Base-by-base conservation (phyloP, 2,888 invertebrate genomes). In the Embidobia sp. region DNA sequence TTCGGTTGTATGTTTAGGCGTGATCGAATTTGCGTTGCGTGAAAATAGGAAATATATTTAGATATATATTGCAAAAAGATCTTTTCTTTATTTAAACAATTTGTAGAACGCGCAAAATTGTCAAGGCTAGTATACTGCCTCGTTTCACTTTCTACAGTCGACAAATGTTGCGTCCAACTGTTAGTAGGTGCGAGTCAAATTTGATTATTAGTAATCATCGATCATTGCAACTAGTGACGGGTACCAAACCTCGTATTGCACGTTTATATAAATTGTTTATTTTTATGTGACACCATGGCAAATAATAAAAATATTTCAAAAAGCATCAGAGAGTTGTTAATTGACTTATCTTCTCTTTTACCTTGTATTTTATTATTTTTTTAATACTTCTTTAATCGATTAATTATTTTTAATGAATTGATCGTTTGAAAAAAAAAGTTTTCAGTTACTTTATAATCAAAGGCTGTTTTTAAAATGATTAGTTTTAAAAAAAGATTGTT, bases 221-320 rank as follows among this genome's bases (percentile, higher is more conserved):
- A 13, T 33, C 10, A 33, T 33, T 33, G 4, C 10, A 10, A 37
- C 35, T 22, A 22, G 6, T 22, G 44, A 40, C 19, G 40, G 31
- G 11, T n/a, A 37, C 27, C 13, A 31, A 49, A 55, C 49, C 18
- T 69, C 44, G 63, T 61, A 66, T 61, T 59, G 70, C 72, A 66
- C 66, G 63, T 72, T 72, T 77, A 72, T 70, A 76, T 57, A 59
- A 77, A 72, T 77, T 66, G 72, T 77, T 77, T 77, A 77, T 72
- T 77, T 77, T 72, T 72, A 77, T 72, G 77, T 77, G 70, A 72
- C 48, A 72, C 42, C 49, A 55, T 77, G 53, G 67, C 53, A 66
- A 77, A 70, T 70, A 77, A 70, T 70, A 77, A 72, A 72, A 57
- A 40, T 72, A 77, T 77, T 70, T 77, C 51, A 70, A 77, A n/a